Base-by-base conservation (phyloP, 2,113 vertebrate genomes). In the Podarcis raffonei region DNA sequence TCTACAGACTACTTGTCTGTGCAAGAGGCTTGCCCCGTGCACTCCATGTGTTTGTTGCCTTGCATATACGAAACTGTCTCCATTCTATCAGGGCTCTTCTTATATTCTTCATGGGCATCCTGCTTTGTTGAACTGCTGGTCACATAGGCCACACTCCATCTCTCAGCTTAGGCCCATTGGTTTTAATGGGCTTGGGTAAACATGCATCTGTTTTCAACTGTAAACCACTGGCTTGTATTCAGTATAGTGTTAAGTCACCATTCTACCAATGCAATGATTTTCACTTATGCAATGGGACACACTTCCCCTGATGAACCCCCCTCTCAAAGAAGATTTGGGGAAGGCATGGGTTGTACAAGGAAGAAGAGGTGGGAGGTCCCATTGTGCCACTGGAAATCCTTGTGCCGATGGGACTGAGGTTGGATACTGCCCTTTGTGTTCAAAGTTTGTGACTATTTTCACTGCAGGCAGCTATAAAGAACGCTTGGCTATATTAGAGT, bases 391-490 rank as follows among this genome's bases (percentile, higher is more conserved):
- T 48, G 42, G 48, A 53, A 53, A 53, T 53, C 11, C 48, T 53
- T 53, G 48, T 53, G 48, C 48, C 11, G 0, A 11, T 53, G 48
- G 48, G 48, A 53, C 48, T 3, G 48, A 53, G 48, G 48, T 53
- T 53, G 48, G 48, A 53, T 53, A 53, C 48, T 53, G 48, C 48
- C 48, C 48, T 53, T 53, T 53, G 48, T 53, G 48, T 53, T 53
- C 9, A 53, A 53, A 53, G 48, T 53, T 12, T 37, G 16, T 13
- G 9, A 57, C 42, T 37, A 39, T 25, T 6, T 88, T 94, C 91
- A 92, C 91, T 91, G 89, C 78, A 89, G 91, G 76, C 90, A 93
- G 88, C 91, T 94, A 93, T 91, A 87, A 94, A 91, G 88, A 93
- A 90, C 84, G 92, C 91, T 37, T 95, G 87, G 90, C 90, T 93